Base-by-base conservation (phyloP, 2,797 vertebrate genomes). In the Carapus acus region DNA sequence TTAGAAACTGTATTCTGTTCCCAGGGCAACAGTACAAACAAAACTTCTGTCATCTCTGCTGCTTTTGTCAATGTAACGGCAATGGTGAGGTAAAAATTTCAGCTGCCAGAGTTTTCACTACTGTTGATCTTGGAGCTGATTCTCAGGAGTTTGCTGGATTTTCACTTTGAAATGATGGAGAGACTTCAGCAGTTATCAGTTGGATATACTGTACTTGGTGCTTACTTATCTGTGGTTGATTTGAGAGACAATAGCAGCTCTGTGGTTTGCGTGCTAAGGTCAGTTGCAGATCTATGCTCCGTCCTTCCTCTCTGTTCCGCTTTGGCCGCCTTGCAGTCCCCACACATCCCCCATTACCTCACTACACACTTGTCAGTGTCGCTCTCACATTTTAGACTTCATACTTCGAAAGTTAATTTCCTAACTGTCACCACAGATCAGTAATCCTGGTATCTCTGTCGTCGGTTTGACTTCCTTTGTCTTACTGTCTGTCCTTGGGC, bases 261-360 rank as follows among this genome's bases (percentile, higher is more conserved):
- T 45, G 73, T 63, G 73, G 76, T 74, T 82, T 80, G 83, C 82
- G 84, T 87, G 81, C 77, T 83, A 80, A 86, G 79, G 73, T 81
- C 81, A 77, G 66, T 49, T 27, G 69, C 75, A 77, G 71, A 83
- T 81, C 76, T 74, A 54, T 77, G 54, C 71, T 79, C 69, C 80
- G 81, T 83, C 81, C 83, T 86, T 85, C 82, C 85, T 84, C 74
- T 8, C 4, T 59, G 53, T 85, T 83, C 83, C 78, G 73, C 45
- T 83, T 78, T 87, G 84, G 84, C 78, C 79, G 69, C 68, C 66
- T 77, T 59, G 14, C 41, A 58, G 62, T 68, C 77, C 80, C 77
- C 63, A 80, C 83, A 84, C 79, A 84, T 84, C 83, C 83, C 83
- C 61, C 65, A 45, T 72, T 61, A 51, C 67, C 64, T 72, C 80